A percentile compares a stretch with the other conserved stretches of the same genome.
Conservation (phyloP, 2,888 invertebrate genomes). For the Coelopa pilipes region DNA sequence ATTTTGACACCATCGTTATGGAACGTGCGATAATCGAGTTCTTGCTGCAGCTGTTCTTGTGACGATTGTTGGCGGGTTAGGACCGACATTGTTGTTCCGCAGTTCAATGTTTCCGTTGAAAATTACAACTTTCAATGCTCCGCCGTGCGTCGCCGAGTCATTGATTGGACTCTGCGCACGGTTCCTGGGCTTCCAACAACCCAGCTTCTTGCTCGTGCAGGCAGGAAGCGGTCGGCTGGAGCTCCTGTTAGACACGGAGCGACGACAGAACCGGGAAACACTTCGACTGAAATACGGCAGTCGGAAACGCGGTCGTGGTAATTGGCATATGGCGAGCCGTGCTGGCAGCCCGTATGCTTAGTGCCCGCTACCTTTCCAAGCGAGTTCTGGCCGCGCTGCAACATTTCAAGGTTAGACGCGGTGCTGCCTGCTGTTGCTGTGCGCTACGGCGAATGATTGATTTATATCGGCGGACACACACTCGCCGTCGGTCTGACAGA, state of each 20-base stretch:
- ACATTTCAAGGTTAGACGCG: constrained; percentile 30
- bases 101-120: constrained; percentile 5
- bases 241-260: too few relatives aligned
- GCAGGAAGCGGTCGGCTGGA: too few relatives aligned
- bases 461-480: constrained; percentile 20
- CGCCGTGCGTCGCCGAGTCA: not conserved
- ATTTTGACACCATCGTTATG: constrained; percentile 4
- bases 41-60: not conserved
- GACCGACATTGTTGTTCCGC: not conserved
- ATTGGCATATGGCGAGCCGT: not conserved
- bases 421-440: constrained; percentile 11
- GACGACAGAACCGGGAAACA: not conserved
- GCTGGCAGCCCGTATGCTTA: not conserved
- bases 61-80: not conserved
- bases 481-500: too few relatives aligned
- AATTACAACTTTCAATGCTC: constrained; percentile 18
- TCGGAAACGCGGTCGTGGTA: too few relatives aligned
- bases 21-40: not conserved
- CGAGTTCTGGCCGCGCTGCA: not conserved
- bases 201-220: not conserved
- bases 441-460: constrained; percentile 25
- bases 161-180: not conserved
- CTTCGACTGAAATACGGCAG: too few relatives aligned
- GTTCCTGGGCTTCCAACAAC: not conserved
- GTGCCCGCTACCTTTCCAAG: not conserved